These are phyloP conservation scores for Andrena haemorrhoa DNA, from an alignment of 2,888 invertebrate genomes.

Conservation along the genomic window DNA sequence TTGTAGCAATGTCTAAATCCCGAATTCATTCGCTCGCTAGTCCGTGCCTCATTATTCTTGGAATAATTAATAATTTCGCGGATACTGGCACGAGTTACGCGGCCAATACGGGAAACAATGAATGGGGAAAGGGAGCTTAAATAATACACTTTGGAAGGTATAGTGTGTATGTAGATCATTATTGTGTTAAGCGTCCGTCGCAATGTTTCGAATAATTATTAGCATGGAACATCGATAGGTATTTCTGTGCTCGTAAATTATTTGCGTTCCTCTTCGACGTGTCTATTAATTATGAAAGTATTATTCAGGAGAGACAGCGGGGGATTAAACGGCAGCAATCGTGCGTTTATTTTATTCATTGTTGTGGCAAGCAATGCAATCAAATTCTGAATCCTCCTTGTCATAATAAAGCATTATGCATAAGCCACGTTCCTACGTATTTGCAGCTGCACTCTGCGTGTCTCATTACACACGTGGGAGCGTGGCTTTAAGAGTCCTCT, in stretches of 20 bases:
- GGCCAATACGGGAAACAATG: not conserved
- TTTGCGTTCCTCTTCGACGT: not conserved
- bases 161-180: not conserved
- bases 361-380: no score
- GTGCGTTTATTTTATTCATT: not conserved
- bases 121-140: constrained; percentile 7
- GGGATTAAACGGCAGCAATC: constrained; percentile 4
- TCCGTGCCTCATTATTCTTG: not conserved
- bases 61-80: constrained; percentile 17
- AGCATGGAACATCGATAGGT: not conserved
- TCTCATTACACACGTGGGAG: no score
- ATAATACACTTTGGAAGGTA: not conserved
- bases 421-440: no score
- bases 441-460: no score
- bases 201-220: constrained; percentile 9
- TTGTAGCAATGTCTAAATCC: not conserved
- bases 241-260: not conserved
- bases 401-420: no score
- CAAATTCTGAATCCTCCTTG: no score
- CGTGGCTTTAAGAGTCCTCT: no score
- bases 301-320: not conserved
- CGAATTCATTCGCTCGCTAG: constrained; percentile 1
- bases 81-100: constrained; percentile 1
- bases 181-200: not conserved
- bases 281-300: constrained; percentile 28